These are phyloP conservation scores for Scaptomyza caliginosa DNA, from an alignment of 2,888 invertebrate genomes.

Conservation along the genomic window DNA sequence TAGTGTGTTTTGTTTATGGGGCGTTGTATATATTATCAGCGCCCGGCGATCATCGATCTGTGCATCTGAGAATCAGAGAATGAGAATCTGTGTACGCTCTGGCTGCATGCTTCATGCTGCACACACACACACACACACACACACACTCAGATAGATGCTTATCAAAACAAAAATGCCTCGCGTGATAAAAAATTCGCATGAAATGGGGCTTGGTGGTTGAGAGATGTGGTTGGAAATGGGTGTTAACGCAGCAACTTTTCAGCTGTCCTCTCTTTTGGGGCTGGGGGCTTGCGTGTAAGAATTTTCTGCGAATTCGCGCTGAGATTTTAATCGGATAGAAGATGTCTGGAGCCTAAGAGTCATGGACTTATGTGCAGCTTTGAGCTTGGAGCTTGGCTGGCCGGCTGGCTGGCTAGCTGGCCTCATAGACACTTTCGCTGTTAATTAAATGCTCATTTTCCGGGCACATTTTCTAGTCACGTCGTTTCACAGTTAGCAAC, in stretches of 20 bases:
- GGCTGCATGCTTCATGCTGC: conserved; percentile 1
- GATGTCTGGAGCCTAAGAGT: conserved; percentile 34
- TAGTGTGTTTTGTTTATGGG: conserved; percentile 26
- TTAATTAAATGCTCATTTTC: conserved; percentile 69
- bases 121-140: not conserved
- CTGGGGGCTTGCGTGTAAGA: conserved; percentile 70
- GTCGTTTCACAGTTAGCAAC: conserved; percentile 78
- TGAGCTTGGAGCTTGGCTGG: not conserved
- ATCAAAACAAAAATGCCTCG: conserved; percentile 63
- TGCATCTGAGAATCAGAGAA: conserved; percentile 33
- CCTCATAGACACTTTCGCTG: conserved; percentile 68
- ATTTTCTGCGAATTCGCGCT: conserved; percentile 72
- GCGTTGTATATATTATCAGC: conserved; percentile 48
- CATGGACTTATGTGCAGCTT: not conserved
- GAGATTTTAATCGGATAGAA: conserved; percentile 71
- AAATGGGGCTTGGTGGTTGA: conserved; percentile 42
- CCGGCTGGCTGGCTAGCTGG: no score
- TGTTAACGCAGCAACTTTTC: conserved; percentile 74
- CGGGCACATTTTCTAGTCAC: conserved; percentile 63
- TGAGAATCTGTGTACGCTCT: conserved; percentile 19
- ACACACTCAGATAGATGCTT: conserved; percentile 50
- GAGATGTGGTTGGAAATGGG: conserved; percentile 42
- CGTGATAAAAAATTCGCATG: conserved; percentile 73
- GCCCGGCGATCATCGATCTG: conserved; percentile 47
- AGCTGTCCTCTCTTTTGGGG: conserved; percentile 50